phyloP scores from a whole-genome alignment of 2,888 invertebrate genomes.

The Drosophila percnosoma region DNA sequence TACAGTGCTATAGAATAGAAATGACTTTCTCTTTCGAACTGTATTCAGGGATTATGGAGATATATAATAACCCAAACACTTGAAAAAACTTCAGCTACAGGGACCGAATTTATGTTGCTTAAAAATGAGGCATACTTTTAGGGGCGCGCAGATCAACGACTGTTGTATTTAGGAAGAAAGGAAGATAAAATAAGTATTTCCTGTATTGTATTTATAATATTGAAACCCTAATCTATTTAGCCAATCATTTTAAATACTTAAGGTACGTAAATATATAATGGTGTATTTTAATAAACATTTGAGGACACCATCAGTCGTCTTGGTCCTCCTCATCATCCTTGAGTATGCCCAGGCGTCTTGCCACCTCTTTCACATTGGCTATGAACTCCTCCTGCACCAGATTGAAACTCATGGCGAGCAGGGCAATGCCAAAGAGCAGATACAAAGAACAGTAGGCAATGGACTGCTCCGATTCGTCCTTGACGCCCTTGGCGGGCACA shows the following conservation, averaged over 20 bases:
- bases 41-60: too few species aligned
- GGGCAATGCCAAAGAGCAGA: constrained; percentile 96
- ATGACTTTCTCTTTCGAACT: too few species aligned
- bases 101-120: too few species aligned
- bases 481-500: constrained; percentile 90
- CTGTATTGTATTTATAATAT: constrained; percentile 7
- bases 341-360: constrained; percentile 94
- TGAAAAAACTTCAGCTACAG: too few species aligned
- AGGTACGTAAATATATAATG: neutral
- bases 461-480: constrained; percentile 83
- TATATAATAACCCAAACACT: too few species aligned
- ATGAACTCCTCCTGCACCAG: constrained; percentile 97
- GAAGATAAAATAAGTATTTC: neutral
- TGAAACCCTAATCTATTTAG: neutral
- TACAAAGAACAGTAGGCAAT: constrained; percentile 96
- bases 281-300: neutral
- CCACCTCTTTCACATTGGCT: constrained; percentile 93
- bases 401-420: constrained; percentile 98
- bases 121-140: neutral
- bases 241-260: constrained; percentile 7
- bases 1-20: too few species aligned
- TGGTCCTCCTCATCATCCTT: constrained; percentile 89
- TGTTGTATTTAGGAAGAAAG: too few species aligned
- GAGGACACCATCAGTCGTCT: constrained; percentile 72
- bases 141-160: neutral